Evolutionary conservation across 35 echinoderm and acorn worm genomes (phyloP).

Genomic region (Hemicentrotus pulcherrimus): DNA sequence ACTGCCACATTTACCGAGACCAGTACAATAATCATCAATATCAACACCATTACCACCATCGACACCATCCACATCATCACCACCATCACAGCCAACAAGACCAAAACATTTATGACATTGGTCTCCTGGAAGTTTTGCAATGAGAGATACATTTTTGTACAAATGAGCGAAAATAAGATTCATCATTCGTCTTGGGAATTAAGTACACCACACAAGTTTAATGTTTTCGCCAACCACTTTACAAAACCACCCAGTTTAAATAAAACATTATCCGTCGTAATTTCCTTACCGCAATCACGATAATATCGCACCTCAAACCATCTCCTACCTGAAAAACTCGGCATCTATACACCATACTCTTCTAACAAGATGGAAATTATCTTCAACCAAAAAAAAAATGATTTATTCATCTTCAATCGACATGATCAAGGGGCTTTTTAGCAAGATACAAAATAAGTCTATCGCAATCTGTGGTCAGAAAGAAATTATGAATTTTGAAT

Average conservation of each 20-base stretch:
- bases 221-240: not conserved
- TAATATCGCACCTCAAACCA: not conserved
- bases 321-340: not conserved
- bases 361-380: not conserved
- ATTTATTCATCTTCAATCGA: not conserved
- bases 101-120: not conserved
- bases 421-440: not conserved
- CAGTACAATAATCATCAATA: not conserved
- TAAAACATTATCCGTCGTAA: not conserved
- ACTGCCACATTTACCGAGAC: too few species aligned
- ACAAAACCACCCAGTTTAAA: not conserved
- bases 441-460: not conserved
- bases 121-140: not conserved
- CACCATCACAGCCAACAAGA: not conserved
- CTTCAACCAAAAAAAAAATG: not conserved
- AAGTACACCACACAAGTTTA: not conserved
- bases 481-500: not conserved
- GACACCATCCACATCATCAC: not conserved
- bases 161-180: too few species aligned
- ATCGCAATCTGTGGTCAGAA: constrained; percentile 5
- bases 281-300: not conserved
- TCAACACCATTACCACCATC: not conserved
- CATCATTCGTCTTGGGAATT: not conserved
- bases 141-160: too few species aligned
- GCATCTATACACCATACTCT: not conserved